phyloP scores from a whole-genome alignment of 1,140 invertebrate species.

The Yoshiicerus persimilis region DNA sequence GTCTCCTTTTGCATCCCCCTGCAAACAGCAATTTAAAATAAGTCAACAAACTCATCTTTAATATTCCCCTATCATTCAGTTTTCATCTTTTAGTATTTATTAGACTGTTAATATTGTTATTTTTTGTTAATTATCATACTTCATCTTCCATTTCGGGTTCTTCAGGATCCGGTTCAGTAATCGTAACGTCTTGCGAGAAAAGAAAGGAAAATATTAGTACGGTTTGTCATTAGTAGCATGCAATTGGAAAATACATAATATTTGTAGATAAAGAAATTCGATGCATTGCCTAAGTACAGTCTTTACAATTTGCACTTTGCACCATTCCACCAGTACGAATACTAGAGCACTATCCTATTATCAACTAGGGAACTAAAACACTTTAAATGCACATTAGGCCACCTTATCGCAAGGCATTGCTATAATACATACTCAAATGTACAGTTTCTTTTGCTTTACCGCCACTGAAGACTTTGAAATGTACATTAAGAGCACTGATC shows the following conservation, averaged over 20 bases:
- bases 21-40: not conserved
- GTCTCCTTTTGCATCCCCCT: slow-evolving; percentile 55
- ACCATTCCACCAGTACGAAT: not conserved
- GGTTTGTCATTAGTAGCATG: not conserved
- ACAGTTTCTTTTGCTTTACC: no score
- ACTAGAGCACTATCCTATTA: not conserved
- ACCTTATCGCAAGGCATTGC: not conserved
- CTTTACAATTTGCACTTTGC: not conserved
- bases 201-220: not conserved
- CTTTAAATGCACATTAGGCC: not conserved
- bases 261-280: not conserved
- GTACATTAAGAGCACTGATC: no score
- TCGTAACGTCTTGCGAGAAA: slow-evolving; percentile 23
- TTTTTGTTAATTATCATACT: not conserved
- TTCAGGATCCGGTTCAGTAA: slow-evolving; percentile 40
- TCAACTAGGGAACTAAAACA: not conserved
- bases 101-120: not conserved
- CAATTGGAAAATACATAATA: not conserved
- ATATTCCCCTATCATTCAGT: not conserved
- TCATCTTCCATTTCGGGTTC: slow-evolving; percentile 27
- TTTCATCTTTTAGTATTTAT: not conserved
- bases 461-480: no score
- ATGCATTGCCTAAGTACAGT: not conserved
- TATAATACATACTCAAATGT: not conserved
- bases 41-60: not conserved